phyloP scores from a whole-genome alignment of 2,113 vertebrate species.

The Lepus americanus region DNA sequence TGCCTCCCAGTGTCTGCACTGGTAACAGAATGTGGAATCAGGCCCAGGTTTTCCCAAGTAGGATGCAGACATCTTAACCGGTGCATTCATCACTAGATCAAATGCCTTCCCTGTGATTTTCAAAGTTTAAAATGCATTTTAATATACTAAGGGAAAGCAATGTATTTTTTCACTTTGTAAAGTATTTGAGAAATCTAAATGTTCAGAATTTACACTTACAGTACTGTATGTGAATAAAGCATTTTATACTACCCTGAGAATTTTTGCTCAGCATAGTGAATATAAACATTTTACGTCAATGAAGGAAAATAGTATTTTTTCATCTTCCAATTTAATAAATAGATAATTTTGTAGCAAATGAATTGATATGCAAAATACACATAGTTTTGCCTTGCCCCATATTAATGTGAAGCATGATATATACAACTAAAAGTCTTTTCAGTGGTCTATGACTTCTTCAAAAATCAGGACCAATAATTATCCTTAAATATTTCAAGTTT shows the following conservation, averaged over 20 bases:
- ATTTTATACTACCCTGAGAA: background rate
- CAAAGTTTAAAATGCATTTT: too few species aligned
- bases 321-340: slow-evolving; percentile 54
- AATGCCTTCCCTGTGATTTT: too few species aligned
- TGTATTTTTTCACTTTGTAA: slow-evolving; percentile 46
- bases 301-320: slow-evolving; percentile 49
- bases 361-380: slow-evolving; percentile 37
- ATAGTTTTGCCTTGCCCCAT: slow-evolving; percentile 15
- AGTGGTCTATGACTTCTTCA: background rate
- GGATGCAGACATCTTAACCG: too few species aligned
- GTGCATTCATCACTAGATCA: too few species aligned
- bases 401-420: background rate
- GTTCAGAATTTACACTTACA: slow-evolving; percentile 49
- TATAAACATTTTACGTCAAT: slow-evolving; percentile 12
- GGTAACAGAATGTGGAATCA: too few species aligned
- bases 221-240: slow-evolving; percentile 35
- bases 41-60: too few species aligned
- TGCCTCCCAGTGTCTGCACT: too few species aligned
- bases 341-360: slow-evolving; percentile 52
- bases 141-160: background rate
- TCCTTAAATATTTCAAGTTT: slow-evolving; percentile 2
- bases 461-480: slow-evolving; percentile 39
- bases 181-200: slow-evolving; percentile 54
- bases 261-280: slow-evolving; percentile 47
- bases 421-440: background rate